phyloP scores from a whole-genome alignment of 2,797 vertebrate genomes.

The Pantherophis vulpinus region DNA sequence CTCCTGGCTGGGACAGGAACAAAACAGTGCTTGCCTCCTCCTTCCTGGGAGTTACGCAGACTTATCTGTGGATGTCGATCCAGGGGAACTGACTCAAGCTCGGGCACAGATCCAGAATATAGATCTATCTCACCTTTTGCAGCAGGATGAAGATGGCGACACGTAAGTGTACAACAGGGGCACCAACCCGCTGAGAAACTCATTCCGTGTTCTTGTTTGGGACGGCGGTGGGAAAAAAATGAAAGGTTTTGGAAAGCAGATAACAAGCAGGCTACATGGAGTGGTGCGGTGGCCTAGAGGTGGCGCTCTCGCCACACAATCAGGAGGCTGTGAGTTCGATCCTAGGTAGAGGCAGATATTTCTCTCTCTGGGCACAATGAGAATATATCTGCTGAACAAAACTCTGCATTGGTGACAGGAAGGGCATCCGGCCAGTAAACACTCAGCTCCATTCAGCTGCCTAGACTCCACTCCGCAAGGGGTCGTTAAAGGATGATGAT shows the following conservation, averaged over 20 bases:
- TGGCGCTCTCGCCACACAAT: too few species aligned
- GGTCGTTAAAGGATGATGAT: not conserved
- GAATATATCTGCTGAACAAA: too few species aligned
- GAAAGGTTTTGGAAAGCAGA: not conserved
- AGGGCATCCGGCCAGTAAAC: too few species aligned
- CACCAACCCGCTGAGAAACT: too few species aligned
- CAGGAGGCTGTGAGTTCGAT: too few species aligned
- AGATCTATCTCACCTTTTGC: conserved; percentile 75
- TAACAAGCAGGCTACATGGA: not conserved
- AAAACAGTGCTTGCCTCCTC: conserved; percentile 7
- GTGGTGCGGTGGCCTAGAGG: too few species aligned
- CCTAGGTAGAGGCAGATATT: too few species aligned
- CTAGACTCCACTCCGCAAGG: too few species aligned
- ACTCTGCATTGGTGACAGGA: too few species aligned
- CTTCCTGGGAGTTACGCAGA: conserved; percentile 2
- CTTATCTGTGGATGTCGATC: conserved; percentile 53
- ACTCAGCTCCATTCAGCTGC: too few species aligned
- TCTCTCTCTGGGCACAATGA: too few species aligned
- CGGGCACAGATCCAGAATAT: conserved; percentile 74
- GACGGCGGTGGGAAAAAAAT: not conserved
- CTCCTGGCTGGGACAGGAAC: not conserved
- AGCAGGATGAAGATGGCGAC: conserved; percentile 89
- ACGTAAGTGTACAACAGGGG: conserved; percentile 71
- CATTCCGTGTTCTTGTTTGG: too few species aligned
- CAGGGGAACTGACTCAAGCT: conserved; percentile 76